Evolutionary conservation across 2,113 vertebrate species (phyloP).

Genomic region (Tympanuchus pallidicinctus): DNA sequence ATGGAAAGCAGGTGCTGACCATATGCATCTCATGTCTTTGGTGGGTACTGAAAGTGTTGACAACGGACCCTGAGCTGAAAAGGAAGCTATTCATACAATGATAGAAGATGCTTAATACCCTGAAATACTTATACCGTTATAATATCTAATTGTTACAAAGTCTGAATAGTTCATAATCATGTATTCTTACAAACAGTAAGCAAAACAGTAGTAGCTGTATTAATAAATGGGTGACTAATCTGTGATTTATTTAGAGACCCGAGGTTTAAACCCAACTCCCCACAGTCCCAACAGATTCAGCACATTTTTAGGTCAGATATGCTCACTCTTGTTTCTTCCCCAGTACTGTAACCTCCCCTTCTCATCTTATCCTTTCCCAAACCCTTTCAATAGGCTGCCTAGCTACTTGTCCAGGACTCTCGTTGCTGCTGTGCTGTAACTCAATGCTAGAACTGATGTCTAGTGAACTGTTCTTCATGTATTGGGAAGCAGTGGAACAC

Average conservation of each 20-base stretch:
- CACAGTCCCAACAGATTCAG: background rate
- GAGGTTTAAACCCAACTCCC: background rate
- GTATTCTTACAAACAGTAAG: background rate
- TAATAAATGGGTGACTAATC: background rate
- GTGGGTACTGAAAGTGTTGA: background rate
- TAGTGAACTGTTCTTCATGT: background rate
- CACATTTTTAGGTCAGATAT: background rate
- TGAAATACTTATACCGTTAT: background rate
- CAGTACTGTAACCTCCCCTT: background rate
- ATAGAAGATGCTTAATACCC: background rate
- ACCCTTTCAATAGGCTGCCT: background rate
- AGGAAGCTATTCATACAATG: background rate
- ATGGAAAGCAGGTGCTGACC: conserved; percentile 52
- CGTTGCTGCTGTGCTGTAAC: background rate
- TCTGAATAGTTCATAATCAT: background rate
- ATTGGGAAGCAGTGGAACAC: background rate
- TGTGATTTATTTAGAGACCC: background rate
- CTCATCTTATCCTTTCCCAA: background rate
- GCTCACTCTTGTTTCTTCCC: background rate
- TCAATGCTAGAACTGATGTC: background rate
- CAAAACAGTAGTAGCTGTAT: background rate
- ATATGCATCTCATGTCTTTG: conserved; percentile 33
- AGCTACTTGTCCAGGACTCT: background rate
- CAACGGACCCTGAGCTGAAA: background rate
- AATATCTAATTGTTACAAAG: background rate